Evolutionary conservation across 64 coral and sea anemone species (phyloP), one percentile per base, ranked within the genome.

Genomic region (Montipora efflorescens): DNA sequence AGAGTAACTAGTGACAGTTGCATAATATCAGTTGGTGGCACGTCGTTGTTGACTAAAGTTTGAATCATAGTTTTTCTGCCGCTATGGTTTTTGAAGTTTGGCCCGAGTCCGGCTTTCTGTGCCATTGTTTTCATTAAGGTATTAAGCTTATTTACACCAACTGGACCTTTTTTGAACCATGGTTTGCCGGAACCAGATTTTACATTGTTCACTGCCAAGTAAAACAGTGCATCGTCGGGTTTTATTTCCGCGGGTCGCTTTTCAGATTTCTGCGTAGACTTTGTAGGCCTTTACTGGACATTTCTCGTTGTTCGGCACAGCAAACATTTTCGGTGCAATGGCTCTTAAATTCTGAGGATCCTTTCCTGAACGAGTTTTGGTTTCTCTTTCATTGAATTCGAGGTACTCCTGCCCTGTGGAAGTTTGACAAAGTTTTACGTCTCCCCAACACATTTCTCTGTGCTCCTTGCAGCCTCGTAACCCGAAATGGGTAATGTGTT

Each of bases 171-270:
- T 28, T 28, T 28, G 28, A 28, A 28, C 28, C 28, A 28, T 28
- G 67, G 74, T 82, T 82, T 82, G 20, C 50, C 7, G 80, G 10
- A 43, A 28, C 67, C 58, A 44, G 15, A 55, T 85, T 92, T 92
- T 86, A 92, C 81, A 77, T 85, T 94, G 78, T 89, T 94, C 76
- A 94, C 64, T 36, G 93, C 93, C 77, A 94, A 82, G 28, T 89
- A 94, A 94, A 94, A 94, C 67, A 78, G 92, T 74, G 83, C 78
- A 74, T 89, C 92, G 55, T 94, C 79, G 87, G 78, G 67, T 75
- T 82, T 88, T 78, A 94, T 94, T 83, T 94, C 87, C 67, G 25
- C 87, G 68, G 79, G 52, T 55, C 52, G 0, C 7, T 75, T 75
- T 75, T 75, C 73, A n/a, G n/a, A n/a, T n/a, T n/a, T n/a, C n/a